phyloP scores from a whole-genome alignment of 2,888 invertebrate species.

The Oscheius onirici region DNA sequence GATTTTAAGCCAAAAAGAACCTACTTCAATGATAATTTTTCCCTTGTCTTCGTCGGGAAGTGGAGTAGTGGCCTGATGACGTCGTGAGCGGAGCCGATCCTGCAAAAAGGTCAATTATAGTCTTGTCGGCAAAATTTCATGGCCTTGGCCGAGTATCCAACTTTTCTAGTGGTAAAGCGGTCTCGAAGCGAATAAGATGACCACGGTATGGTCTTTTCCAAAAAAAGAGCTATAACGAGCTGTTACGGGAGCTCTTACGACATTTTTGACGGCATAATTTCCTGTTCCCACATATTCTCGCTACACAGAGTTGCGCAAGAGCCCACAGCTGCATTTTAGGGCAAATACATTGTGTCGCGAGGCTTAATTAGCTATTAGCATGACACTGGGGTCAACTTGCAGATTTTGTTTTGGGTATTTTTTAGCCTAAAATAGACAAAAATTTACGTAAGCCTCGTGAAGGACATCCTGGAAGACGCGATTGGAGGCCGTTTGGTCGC shows the following conservation, averaged over 20 bases:
- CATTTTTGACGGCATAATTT: conserved; percentile 12
- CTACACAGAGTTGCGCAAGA: conserved; percentile 5
- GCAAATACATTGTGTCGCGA: background rate
- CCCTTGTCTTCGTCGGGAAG: conserved; percentile 24
- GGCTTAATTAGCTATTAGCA: too few species aligned
- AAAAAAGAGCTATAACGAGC: too few species aligned
- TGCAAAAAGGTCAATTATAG: background rate
- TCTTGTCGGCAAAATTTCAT: background rate
- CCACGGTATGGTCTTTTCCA: too few species aligned
- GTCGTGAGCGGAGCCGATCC: conserved; percentile 24
- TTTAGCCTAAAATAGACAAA: background rate
- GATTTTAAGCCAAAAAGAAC: background rate
- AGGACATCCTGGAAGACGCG: conserved; percentile 44
- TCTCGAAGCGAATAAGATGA: background rate
- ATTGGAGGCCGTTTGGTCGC: conserved; percentile 55
- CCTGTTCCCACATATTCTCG: conserved; percentile 19
- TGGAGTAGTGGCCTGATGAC: conserved; percentile 25
- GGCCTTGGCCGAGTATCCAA: too few species aligned
- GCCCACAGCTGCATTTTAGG: conserved; percentile 3
- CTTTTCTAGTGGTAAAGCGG: too few species aligned
- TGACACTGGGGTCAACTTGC: too few species aligned
- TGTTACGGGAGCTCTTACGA: too few species aligned
- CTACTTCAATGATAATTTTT: conserved; percentile 33
- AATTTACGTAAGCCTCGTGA: conserved; percentile 24
- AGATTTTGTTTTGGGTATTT: too few species aligned